Evolutionary conservation across 2,797 vertebrate genomes (phyloP).

Genomic region (Pristis pectinata): DNA sequence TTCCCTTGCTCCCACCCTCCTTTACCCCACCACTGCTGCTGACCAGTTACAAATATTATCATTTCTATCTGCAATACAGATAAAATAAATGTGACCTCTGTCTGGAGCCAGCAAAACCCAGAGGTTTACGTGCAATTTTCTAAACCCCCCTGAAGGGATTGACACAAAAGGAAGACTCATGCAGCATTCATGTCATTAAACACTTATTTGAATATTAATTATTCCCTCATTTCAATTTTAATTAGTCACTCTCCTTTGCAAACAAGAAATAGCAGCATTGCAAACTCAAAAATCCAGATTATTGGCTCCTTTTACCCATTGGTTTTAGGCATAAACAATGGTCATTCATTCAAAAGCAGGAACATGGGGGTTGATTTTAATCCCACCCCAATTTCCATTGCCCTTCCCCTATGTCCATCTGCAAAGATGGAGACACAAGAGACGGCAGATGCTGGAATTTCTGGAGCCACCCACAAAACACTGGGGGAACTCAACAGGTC

Average conservation of each 20-base stretch:
- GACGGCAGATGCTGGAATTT: no score
- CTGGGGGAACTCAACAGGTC: no score
- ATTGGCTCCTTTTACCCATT: not conserved
- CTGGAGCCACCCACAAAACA: no score
- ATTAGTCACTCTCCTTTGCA: not conserved
- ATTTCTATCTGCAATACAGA: not conserved
- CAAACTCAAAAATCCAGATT: not conserved
- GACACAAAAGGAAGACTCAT: not conserved
- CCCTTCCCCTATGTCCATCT: no score
- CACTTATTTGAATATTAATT: slow-evolving; percentile 13
- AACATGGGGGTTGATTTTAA: not conserved
- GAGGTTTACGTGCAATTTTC: not conserved
- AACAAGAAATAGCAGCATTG: not conserved
- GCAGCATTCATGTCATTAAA: not conserved
- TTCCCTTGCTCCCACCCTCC: not conserved
- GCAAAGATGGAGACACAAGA: no score
- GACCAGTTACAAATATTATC: not conserved
- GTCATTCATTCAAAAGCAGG: not conserved
- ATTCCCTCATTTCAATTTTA: slow-evolving; percentile 25
- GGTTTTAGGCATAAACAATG: not conserved
- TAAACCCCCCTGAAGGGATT: not conserved
- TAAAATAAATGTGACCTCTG: slow-evolving; percentile 14
- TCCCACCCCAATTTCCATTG: not conserved
- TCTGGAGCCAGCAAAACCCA: not conserved
- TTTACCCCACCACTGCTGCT: not conserved